Percentiles rank a stretch among this genome's conserved stretches.
These are phyloP conservation scores for Champsocephalus esox DNA, from an alignment of 2,797 vertebrate genomes.

Conservation along the genomic window DNA sequence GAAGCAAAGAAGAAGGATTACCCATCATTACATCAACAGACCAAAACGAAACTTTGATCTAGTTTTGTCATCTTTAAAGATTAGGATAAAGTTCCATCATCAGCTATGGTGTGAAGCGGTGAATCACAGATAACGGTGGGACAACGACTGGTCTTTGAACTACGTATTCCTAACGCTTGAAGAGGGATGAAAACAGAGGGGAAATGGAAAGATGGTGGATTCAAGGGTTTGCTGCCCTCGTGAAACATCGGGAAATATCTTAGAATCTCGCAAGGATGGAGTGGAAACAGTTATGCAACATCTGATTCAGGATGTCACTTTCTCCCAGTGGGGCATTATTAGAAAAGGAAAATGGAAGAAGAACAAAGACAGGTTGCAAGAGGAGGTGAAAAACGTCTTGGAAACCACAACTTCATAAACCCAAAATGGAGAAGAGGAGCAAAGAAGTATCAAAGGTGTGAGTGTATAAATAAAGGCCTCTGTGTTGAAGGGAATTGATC, in stretches of 20 bases:
- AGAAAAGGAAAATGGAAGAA: constrained; percentile 2
- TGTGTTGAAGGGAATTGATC: constrained; percentile 18
- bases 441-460: background rate
- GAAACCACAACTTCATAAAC: constrained; percentile 27
- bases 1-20: constrained; percentile 5
- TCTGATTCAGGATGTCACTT: constrained; percentile 35
- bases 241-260: background rate
- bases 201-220: background rate
- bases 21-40: constrained; percentile 14
- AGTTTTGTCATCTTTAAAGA: background rate
- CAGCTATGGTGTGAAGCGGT: background rate
- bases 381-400: background rate
- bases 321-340: background rate
- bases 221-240: background rate
- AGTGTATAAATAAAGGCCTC: constrained; percentile 4
- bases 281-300: constrained; percentile 20
- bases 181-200: rapidly evolving
- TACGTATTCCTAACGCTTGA: background rate
- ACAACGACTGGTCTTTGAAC: background rate
- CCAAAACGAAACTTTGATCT: background rate
- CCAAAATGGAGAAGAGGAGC: background rate
- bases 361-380: background rate
- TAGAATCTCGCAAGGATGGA: background rate
- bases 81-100: constrained; percentile 1
- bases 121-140: background rate